Evolutionary conservation across 2,797 vertebrate genomes (phyloP), one percentile per base, ranked within the genome.

Genomic region (Sebastiscus tertius): DNA sequence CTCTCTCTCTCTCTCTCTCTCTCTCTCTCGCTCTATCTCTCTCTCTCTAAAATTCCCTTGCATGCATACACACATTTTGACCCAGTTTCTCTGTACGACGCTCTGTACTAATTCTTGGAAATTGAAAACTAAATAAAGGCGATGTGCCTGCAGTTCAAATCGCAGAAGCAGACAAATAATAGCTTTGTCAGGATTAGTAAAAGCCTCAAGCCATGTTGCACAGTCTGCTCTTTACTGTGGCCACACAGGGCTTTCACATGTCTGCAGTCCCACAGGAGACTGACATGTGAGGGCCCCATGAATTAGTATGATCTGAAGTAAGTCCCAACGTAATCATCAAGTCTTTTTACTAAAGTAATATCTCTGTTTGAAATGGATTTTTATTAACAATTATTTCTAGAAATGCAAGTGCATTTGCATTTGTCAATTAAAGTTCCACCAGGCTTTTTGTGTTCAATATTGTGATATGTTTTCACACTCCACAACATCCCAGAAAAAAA

Each of bases 81-180:
- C 93, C 93, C 86, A 94, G 72, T 93, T 94, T 92, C 84, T 84
- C 81, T 79, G 73, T 77, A 77, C 76, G 80, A 87, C 22, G 13
- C 84, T 84, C 72, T 85, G 86, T 84, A 64, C 85, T 93, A 87
- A 91, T 94, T 95, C 90, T 89, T 93, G 82, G 92, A 93, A 90
- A 92, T 89, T 90, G 82, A 92, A 89, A 92, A 89, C 81, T 77
- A 85, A 89, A 90, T 89, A 88, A 92, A 79, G 88, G 85, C 88
- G 75, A 84, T 65, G 76, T 77, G 86, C 78, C 84, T 87, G 81
- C 85, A 82, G 84, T 89, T 89, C 62, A 82, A 86, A 91, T 80
- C 39, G 36, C 71, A 80, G 75, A 82, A 89, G 84, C 75, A 84
- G 87, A 90, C 83, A 90, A 93, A 90, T 88, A 89, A 85, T 80